phyloP scores from a whole-genome alignment of 2,888 invertebrate genomes.

The Volucella zonaria region DNA sequence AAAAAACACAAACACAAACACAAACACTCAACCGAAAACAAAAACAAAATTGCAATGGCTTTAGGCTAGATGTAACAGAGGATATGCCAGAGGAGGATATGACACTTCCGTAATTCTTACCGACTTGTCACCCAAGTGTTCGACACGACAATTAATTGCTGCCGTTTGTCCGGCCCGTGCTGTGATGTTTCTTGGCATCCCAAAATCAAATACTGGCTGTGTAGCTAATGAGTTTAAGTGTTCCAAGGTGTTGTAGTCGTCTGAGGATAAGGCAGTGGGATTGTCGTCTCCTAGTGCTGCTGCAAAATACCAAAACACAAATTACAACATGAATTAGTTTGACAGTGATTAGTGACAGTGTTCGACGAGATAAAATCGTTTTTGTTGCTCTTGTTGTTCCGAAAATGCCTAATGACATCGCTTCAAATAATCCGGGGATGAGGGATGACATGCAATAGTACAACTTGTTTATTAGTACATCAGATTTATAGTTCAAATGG shows the following conservation, averaged over 20 bases:
- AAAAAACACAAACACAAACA: not conserved
- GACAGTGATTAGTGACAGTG: conserved; percentile 36
- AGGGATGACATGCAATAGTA: too few species aligned
- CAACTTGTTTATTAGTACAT: too few species aligned
- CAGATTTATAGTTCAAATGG: too few species aligned
- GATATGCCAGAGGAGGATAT: conserved; percentile 52
- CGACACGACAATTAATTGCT: conserved; percentile 93
- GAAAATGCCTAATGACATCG: too few species aligned
- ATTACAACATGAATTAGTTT: conserved; percentile 12
- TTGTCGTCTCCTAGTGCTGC: conserved; percentile 67
- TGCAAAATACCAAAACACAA: not conserved
- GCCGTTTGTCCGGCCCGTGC: conserved; percentile 94
- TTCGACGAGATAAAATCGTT: conserved; percentile 49
- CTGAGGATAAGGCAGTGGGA: conserved; percentile 66
- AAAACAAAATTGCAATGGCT: conserved; percentile 60
- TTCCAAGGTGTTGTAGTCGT: conserved; percentile 68
- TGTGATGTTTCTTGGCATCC: conserved; percentile 92
- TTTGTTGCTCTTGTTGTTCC: not conserved
- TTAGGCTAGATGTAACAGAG: conserved; percentile 72
- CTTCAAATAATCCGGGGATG: too few species aligned
- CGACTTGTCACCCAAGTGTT: conserved; percentile 94
- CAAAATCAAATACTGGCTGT: conserved; percentile 92
- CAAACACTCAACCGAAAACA: too few species aligned
- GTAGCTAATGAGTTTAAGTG: conserved; percentile 70
- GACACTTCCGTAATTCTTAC: conserved; percentile 82